Conservation (phyloP, 2,797 vertebrate genomes). For the Platyrinchus mystaceus region DNA sequence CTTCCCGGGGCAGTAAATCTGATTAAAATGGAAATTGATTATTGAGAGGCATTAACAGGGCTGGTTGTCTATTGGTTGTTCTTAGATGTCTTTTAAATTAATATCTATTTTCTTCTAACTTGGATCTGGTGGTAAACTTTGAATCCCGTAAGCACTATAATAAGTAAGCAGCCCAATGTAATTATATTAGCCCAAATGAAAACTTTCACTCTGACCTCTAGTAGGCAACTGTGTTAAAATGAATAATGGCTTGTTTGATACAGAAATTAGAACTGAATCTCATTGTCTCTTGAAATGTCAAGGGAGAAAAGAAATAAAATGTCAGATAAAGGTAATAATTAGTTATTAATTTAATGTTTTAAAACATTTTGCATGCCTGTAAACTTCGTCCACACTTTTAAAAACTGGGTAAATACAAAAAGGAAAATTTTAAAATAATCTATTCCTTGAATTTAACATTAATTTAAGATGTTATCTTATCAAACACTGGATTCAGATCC, state of each 20-base stretch:
- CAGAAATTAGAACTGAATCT: not conserved
- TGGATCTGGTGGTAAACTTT: not conserved
- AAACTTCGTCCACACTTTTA: not conserved
- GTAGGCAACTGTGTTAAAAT: not conserved
- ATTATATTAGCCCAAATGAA: not conserved
- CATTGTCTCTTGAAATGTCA: not conserved
- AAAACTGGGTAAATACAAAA: not conserved
- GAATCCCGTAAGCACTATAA: not conserved
- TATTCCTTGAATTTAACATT: not conserved
- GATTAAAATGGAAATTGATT: not conserved
- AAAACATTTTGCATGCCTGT: not conserved
- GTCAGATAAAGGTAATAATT: not conserved
- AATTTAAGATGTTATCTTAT: not conserved
- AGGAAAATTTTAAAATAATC: not conserved
- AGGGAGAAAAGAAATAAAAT: not conserved
- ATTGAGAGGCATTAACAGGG: not conserved
- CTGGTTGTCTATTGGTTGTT: not conserved
- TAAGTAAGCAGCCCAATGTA: not conserved
- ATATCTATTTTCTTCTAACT: not conserved
- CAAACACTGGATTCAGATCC: not conserved
- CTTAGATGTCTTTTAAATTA: not conserved
- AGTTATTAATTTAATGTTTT: not conserved
- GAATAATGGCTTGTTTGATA: not conserved
- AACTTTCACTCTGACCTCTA: not conserved
- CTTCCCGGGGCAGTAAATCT: not conserved